Evolutionary conservation across 2,797 vertebrate genomes (phyloP).

Genomic region (Premnoplex brunnescens): DNA sequence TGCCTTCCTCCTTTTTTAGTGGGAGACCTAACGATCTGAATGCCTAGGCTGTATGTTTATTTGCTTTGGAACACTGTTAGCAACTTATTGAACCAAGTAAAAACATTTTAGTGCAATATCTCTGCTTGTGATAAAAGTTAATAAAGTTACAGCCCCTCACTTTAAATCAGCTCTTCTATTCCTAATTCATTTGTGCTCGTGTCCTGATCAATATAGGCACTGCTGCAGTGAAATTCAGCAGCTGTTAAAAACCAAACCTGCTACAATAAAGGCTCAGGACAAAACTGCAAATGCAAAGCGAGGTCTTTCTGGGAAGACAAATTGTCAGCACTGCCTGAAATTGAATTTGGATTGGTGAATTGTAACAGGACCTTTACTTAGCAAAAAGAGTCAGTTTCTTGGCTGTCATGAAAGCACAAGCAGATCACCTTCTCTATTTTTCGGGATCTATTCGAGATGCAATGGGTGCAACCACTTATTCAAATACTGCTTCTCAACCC

Average conservation of each 20-base stretch:
- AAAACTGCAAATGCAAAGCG: not conserved
- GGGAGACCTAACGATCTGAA: not conserved
- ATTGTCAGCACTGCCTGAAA: not conserved
- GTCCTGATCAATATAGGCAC: conserved; percentile 1
- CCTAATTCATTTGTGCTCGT: not conserved
- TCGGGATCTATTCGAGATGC: not conserved
- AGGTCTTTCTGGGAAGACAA: not conserved
- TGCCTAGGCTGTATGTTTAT: not conserved
- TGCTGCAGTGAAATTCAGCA: not conserved
- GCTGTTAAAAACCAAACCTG: not conserved
- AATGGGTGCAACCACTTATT: not conserved
- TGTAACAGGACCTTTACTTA: not conserved
- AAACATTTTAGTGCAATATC: not conserved
- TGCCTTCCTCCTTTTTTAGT: not conserved
- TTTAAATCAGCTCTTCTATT: not conserved
- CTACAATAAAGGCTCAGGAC: not conserved
- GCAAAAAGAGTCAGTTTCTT: not conserved
- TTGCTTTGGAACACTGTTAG: not conserved
- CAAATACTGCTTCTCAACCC: not conserved
- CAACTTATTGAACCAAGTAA: not conserved
- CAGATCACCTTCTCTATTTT: not conserved
- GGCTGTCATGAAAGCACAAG: not conserved
- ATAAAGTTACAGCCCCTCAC: not conserved
- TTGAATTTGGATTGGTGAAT: not conserved
- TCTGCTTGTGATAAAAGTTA: not conserved